phyloP scores from a whole-genome alignment of 2,113 vertebrate species.

The Xenopus borealis region DNA sequence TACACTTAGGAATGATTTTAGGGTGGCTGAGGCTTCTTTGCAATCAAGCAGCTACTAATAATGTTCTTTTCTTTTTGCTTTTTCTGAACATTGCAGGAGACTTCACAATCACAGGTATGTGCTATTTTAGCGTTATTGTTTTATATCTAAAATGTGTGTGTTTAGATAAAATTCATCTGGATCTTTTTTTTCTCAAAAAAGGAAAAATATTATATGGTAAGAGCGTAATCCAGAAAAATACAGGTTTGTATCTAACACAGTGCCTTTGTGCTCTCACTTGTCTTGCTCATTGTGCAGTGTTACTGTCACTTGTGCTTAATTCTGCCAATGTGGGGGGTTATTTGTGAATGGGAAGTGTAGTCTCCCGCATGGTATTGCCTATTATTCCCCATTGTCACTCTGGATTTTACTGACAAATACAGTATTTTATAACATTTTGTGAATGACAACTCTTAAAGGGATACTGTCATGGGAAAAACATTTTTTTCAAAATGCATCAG shows the following conservation, averaged over 20 bases:
- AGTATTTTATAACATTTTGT: too few relatives aligned
- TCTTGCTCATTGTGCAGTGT: not conserved
- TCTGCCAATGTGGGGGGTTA: too few relatives aligned
- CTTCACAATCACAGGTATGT: conserved; percentile 80
- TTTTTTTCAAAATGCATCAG: too few relatives aligned
- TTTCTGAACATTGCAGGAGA: conserved; percentile 65
- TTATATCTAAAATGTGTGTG: not conserved
- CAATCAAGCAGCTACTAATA: conserved; percentile 50
- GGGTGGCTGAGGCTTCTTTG: too few relatives aligned
- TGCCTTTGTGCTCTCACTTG: conserved; percentile 1
- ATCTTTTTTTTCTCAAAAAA: conserved; percentile 55
- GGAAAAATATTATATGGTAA: conserved; percentile 73
- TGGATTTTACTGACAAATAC: too few relatives aligned
- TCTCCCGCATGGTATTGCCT: too few relatives aligned
- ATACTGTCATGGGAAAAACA: too few relatives aligned
- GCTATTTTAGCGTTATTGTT: conserved; percentile 43
- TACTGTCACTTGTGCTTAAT: conserved; percentile 47
- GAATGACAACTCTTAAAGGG: too few relatives aligned
- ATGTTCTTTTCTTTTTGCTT: conserved; percentile 48
- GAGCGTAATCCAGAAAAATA: conserved; percentile 26
- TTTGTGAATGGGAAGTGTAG: too few relatives aligned
- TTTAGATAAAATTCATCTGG: conserved; percentile 26
- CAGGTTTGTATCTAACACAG: conserved; percentile 7
- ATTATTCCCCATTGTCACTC: too few relatives aligned
- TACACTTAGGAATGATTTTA: too few relatives aligned